A percentile compares a stretch with the other conserved stretches of the same genome.
These are phyloP conservation scores for Monochamus alternatus DNA, from an alignment of 2,888 invertebrate species.

Conservation along the genomic window DNA sequence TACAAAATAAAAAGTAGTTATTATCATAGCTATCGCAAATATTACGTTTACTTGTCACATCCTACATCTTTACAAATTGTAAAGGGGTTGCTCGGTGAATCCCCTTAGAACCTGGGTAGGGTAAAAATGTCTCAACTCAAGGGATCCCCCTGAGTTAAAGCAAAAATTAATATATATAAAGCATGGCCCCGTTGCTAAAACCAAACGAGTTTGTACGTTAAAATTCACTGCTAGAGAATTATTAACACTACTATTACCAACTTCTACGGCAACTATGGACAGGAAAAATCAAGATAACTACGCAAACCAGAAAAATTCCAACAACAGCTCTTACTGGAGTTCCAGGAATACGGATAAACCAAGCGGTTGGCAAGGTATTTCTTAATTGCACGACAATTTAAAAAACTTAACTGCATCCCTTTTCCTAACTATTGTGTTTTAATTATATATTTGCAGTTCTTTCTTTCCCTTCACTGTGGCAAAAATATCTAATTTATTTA, in stretches of 20 bases:
- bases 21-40: not conserved
- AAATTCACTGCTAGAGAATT: not conserved
- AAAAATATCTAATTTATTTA: too few species aligned
- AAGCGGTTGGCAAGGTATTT: slow-evolving; percentile 34
- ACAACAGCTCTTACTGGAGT: slow-evolving; percentile 37
- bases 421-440: not conserved
- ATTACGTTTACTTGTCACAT: not conserved
- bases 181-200: not conserved
- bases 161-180: not conserved
- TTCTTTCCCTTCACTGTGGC: too few species aligned
- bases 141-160: slow-evolving; percentile 14
- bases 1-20: not conserved
- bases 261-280: slow-evolving; percentile 25
- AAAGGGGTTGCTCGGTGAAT: slow-evolving; percentile 19
- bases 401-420: not conserved
- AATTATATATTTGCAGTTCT: too few species aligned
- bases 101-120: slow-evolving; percentile 5
- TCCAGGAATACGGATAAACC: slow-evolving; percentile 39
- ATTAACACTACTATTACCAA: not conserved
- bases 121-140: not conserved
- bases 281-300: slow-evolving; percentile 30
- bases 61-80: not conserved
- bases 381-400: not conserved
- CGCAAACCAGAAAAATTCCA: slow-evolving; percentile 40
- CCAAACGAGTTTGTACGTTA: not conserved